Evolutionary conservation across 1,140 invertebrate genomes (phyloP).

Genomic region (Dermatophagoides farinae): DNA sequence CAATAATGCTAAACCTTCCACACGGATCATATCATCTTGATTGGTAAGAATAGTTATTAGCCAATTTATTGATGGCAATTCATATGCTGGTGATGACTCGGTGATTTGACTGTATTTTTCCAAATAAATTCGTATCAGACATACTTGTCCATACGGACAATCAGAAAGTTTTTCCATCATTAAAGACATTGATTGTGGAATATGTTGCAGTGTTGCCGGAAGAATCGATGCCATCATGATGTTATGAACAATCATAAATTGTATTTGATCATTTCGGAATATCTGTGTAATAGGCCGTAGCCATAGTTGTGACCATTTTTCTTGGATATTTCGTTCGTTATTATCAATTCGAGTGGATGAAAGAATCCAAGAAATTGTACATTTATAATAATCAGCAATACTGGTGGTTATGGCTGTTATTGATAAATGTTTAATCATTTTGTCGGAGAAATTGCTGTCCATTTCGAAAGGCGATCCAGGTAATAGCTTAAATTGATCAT

Average conservation of each 20-base stretch:
- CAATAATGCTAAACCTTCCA: background rate
- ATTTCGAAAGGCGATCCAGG: background rate
- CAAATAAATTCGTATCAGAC: background rate
- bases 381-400: conserved; percentile 4
- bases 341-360: background rate
- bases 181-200: background rate
- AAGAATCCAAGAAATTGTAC: background rate
- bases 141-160: background rate
- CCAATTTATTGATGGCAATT: background rate
- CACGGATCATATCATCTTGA: background rate
- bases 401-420: background rate
- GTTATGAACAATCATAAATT: background rate
- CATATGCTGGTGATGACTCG: background rate
- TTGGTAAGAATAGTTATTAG: background rate
- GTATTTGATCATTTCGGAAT: background rate
- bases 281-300: background rate
- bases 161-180: background rate
- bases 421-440: conserved; percentile 2
- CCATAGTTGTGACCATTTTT: conserved; percentile 1
- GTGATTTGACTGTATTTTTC: background rate
- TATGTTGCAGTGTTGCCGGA: conserved; percentile 4
- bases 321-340: background rate
- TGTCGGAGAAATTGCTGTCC: background rate
- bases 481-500: background rate
- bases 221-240: background rate